Base-by-base conservation (phyloP, 2,113 vertebrate genomes). In the Cepphus grylle region DNA sequence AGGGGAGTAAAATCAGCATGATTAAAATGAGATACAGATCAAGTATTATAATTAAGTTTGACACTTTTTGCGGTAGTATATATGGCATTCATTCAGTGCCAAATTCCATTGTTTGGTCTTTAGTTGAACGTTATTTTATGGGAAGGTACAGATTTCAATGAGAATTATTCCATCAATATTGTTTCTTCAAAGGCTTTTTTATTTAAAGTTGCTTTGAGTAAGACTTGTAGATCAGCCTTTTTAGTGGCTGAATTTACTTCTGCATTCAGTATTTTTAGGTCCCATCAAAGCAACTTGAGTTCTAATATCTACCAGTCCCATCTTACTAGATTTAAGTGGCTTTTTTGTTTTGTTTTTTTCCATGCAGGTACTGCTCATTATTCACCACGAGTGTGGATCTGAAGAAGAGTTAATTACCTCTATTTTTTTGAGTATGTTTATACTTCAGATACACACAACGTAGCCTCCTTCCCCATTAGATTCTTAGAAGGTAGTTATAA, bases 291-390 rank as follows among this genome's bases (percentile, higher is more conserved):
- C 98, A 98, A 96, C 97, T 97, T 95, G 84, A 98, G 90, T 97
- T 98, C 96, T 98, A 84, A 96, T 97, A 98, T 98, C 98, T 97
- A 91, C 97, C 96, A 97, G 98, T 98, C 98, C 98, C 98, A 98
- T 98, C 98, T 98, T 98, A 97, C 97, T 98, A 98, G 98, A 98
- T 98, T 98, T 98, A 98, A 98, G 98, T 98, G 98, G 98, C 97
- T 98, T 98, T 98, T 98, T 98, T 98, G 96, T 98, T 98, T 98
- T 98, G 92, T 98, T 98, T 97, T 98, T 98, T 98, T 97, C 98
- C 98, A 98, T 98, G 98, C 98, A 98, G 98, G 98, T 98, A 98
- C 98, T 98, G 98, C 98, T 98, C 98, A 98, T 98, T 98, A 98
- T 98, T 98, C 98, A 98, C 98, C 98, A 98, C 95, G 94, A 98